These are phyloP conservation scores for Microtus richardsoni DNA, from an alignment of 2,113 vertebrate species.

Conservation along the genomic window DNA sequence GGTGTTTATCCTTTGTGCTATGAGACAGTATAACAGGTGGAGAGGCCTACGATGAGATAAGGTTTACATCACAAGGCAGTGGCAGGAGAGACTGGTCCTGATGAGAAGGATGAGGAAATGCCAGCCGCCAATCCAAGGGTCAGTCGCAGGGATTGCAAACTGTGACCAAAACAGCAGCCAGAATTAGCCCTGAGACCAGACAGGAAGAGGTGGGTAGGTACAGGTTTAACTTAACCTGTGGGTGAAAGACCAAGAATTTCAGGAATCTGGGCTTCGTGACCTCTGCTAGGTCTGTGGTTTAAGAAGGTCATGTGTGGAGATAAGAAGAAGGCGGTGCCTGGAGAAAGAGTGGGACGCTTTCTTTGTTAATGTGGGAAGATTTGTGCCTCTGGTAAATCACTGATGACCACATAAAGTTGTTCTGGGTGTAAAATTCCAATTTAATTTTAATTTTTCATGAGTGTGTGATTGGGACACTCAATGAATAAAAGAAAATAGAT, in stretches of 20 bases:
- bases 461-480: background rate
- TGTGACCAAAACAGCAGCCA: background rate
- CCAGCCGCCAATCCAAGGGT: background rate
- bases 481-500: background rate
- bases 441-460: conserved; percentile 9
- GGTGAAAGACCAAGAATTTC: background rate
- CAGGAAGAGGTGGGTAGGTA: background rate
- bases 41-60: background rate
- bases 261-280: background rate
- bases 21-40: background rate
- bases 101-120: background rate
- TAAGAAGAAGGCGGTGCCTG: background rate
- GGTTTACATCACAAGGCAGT: background rate
- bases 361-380: background rate
- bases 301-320: background rate
- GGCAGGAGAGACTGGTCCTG: too few species aligned
- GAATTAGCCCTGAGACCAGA: background rate
- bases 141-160: accelerated
- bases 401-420: background rate
- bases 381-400: background rate
- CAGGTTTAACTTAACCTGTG: background rate
- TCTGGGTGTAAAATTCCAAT: background rate
- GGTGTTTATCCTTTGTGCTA: background rate
- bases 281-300: background rate
- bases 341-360: background rate